Conservation (phyloP, 2,888 invertebrate species). For the Tricholauxania praeusta region DNA sequence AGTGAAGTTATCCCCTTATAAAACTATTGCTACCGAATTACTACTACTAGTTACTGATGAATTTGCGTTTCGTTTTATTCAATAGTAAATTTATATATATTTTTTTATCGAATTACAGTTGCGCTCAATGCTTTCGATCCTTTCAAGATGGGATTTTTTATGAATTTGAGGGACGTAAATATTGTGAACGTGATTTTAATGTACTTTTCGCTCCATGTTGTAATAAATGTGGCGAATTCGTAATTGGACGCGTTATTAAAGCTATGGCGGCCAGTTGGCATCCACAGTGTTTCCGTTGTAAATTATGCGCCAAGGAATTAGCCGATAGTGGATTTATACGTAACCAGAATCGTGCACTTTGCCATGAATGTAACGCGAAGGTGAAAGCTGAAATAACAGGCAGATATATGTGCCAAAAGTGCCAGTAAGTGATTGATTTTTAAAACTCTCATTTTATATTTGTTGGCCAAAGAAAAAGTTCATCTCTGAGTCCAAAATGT, state of each 20-base stretch:
- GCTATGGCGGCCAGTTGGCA: conserved; percentile 99
- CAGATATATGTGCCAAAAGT: conserved; percentile 97
- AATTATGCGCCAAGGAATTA: conserved; percentile 89
- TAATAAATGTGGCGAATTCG: conserved; percentile 91
- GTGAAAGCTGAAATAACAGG: conserved; percentile 95
- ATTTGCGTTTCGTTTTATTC: neutral
- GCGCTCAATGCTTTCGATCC: conserved; percentile 98
- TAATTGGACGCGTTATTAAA: conserved; percentile 98
- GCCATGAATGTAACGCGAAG: conserved; percentile 96
- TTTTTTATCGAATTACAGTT: conserved; percentile 71
- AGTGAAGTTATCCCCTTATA: too few species aligned
- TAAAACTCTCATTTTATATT: neutral
- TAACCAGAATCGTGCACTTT: conserved; percentile 85
- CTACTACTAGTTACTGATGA: neutral
- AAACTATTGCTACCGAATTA: neutral
- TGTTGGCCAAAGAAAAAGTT: too few species aligned
- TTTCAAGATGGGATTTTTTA: conserved; percentile 98
- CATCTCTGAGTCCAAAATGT: neutral
- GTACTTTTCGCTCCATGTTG: conserved; percentile 95
- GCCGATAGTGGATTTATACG: conserved; percentile 98
- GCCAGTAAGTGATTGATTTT: conserved; percentile 81
- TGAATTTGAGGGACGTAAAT: conserved; percentile 98
- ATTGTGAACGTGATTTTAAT: conserved; percentile 99
- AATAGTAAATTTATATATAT: conserved; percentile 8
- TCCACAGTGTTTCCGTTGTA: conserved; percentile 96